phyloP scores from a whole-genome alignment of 2,113 vertebrate species.

The Calyptommatus sinebrachiatus region DNA sequence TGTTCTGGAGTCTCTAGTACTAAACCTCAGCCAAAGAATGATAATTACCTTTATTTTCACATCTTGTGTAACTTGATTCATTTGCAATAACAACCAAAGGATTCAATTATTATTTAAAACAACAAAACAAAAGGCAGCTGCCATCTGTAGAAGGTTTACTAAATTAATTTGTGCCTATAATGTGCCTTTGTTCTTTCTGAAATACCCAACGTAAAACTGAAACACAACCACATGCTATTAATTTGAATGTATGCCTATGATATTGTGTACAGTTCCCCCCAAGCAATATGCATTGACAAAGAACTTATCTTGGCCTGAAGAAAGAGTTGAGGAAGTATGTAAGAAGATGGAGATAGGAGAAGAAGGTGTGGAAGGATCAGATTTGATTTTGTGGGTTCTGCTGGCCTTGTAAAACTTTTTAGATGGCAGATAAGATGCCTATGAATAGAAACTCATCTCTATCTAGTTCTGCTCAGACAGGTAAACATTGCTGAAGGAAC shows the following conservation, averaged over 20 bases:
- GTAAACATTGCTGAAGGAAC: slow-evolving; percentile 66
- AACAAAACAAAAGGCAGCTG: slow-evolving; percentile 58
- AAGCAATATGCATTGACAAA: slow-evolving; percentile 52
- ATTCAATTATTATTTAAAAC: slow-evolving; percentile 50
- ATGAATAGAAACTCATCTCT: slow-evolving; percentile 38
- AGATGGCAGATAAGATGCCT: slow-evolving; percentile 30
- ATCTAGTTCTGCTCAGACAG: slow-evolving; percentile 63
- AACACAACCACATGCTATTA: slow-evolving; percentile 51
- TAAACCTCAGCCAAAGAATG: slow-evolving; percentile 21
- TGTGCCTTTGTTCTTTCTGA: slow-evolving; percentile 61
- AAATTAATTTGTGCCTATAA: slow-evolving; percentile 54
- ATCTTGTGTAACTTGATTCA: slow-evolving; percentile 59
- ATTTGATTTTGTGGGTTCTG: slow-evolving; percentile 53
- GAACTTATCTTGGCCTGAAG: slow-evolving; percentile 29
- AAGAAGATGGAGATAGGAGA: neutral
- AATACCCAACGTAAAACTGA: slow-evolving; percentile 62
- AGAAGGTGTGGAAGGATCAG: neutral
- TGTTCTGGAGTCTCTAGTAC: neutral
- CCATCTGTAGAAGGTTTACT: slow-evolving; percentile 53
- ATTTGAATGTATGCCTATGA: slow-evolving; percentile 33
- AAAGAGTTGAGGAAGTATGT: slow-evolving; percentile 44
- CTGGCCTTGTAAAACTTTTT: slow-evolving; percentile 33
- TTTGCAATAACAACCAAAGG: slow-evolving; percentile 61
- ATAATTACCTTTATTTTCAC: slow-evolving; percentile 54
- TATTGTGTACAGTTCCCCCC: slow-evolving; percentile 58